Conservation (phyloP, 2,797 vertebrate species). For the Danionella dracula region DNA sequence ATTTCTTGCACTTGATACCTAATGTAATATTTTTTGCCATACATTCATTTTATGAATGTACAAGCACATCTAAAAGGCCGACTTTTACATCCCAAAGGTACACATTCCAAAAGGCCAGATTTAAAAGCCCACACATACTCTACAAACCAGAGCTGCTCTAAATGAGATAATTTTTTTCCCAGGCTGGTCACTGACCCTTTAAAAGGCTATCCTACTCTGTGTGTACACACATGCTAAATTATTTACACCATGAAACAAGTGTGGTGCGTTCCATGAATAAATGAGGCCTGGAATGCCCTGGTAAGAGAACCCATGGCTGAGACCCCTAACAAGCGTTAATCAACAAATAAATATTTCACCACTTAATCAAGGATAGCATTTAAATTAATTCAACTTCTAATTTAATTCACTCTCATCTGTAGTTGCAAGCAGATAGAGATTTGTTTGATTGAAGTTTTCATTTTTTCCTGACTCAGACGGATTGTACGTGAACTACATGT, state of each 20-base stretch:
- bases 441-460: not conserved
- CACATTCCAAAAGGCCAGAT: slow-evolving; percentile 55
- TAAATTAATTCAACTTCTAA: slow-evolving; percentile 54
- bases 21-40: too few species aligned
- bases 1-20: too few species aligned
- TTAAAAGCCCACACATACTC: slow-evolving; percentile 45
- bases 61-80: too few species aligned
- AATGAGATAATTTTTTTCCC: slow-evolving; percentile 65
- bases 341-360: slow-evolving; percentile 62
- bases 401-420: slow-evolving; percentile 53
- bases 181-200: slow-evolving; percentile 62
- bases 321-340: slow-evolving; percentile 56
- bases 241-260: slow-evolving; percentile 59
- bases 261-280: slow-evolving; percentile 61
- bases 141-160: slow-evolving; percentile 47
- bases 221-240: slow-evolving; percentile 60
- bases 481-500: not conserved
- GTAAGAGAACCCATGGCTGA: slow-evolving; percentile 38
- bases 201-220: slow-evolving; percentile 57
- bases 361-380: slow-evolving; percentile 56
- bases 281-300: slow-evolving; percentile 47
- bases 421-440: slow-evolving; percentile 10
- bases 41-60: too few species aligned
- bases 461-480: not conserved
- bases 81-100: slow-evolving; percentile 49